Conservation (phyloP, 2,113 vertebrate genomes). For the Aleadryas rufinucha region DNA sequence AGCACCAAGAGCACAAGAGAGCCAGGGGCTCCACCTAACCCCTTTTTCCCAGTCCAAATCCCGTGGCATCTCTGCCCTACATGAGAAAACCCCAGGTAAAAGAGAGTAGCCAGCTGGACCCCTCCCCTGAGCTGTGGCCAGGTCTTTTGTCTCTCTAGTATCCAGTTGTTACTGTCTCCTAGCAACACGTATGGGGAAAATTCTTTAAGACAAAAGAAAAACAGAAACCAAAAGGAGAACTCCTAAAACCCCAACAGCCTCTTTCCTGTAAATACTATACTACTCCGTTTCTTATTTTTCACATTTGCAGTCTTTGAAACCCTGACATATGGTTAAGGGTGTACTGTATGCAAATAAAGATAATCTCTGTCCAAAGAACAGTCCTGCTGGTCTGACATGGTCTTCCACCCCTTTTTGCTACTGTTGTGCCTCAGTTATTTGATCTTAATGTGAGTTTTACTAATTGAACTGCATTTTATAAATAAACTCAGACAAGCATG, state of each 20-base stretch:
- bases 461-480: background rate
- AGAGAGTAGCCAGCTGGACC: too few relatives aligned
- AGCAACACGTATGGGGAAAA: too few relatives aligned
- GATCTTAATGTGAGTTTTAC: background rate
- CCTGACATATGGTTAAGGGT: background rate
- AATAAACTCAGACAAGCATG: background rate
- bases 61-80: too few relatives aligned
- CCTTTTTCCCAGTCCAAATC: too few relatives aligned
- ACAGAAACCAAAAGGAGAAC: too few relatives aligned
- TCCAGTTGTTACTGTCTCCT: too few relatives aligned
- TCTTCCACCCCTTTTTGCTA: background rate
- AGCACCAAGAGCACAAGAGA: too few relatives aligned
- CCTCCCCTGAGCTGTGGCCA: too few relatives aligned
- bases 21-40: too few relatives aligned
- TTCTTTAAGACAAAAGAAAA: too few relatives aligned
- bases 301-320: background rate
- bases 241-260: background rate
- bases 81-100: too few relatives aligned
- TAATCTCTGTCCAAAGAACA: background rate
- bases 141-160: too few relatives aligned
- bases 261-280: background rate
- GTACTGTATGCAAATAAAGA: background rate
- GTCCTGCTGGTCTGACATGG: background rate
- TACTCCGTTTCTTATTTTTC: background rate
- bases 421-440: background rate